Base-by-base conservation (phyloP, 64 coral and sea anemone species). In the Anthopleura sola region DNA sequence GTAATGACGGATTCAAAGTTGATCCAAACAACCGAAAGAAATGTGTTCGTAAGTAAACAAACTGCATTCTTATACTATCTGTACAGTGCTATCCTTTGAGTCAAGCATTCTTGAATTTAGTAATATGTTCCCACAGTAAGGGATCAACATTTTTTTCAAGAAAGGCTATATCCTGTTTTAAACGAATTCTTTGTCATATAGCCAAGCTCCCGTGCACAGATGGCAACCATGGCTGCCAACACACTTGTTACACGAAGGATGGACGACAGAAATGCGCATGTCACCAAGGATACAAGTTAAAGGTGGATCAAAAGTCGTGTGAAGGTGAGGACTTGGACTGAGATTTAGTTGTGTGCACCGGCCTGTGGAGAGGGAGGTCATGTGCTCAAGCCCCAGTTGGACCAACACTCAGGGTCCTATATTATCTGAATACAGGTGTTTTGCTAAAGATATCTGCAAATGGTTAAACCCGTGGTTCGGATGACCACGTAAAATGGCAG, bases 21-120 rank as follows among this genome's bases (percentile, higher is more conserved):
- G 53, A 87, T 57, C 36, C 11, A 36, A 38, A 33, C 7, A 68
- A 87, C 37, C 32, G 6, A 60, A 87, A 79, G 86, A 76, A 54
- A 55, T 87, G 86, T 78, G 53, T 87, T 50, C 86, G 86, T 87
- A 44, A 87, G 86, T 87, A n/a, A 46, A 46, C 36, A 18, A n/a
- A 1, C 36, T 17, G 37, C 36, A 11, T 69, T 32, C 16, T 44
- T 1, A 6, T 44, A 44, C 40, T 44, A n/a, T n/a, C 9, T 44
- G 40, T 44, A 44, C 40, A 44, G 9, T 44, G 40, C 40, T 6
- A 44, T 44, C 40, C 40, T 44, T 44, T n/a, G n/a, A n/a, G n/a
- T n/a, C n/a, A n/a, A n/a, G n/a, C n/a, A n/a, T n/a, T n/a, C n/a
- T n/a, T n/a, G n/a, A n/a, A n/a, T n/a, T n/a, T n/a, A n/a, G n/a